phyloP scores from a whole-genome alignment of 2,113 vertebrate genomes.

The Talpa occidentalis region DNA sequence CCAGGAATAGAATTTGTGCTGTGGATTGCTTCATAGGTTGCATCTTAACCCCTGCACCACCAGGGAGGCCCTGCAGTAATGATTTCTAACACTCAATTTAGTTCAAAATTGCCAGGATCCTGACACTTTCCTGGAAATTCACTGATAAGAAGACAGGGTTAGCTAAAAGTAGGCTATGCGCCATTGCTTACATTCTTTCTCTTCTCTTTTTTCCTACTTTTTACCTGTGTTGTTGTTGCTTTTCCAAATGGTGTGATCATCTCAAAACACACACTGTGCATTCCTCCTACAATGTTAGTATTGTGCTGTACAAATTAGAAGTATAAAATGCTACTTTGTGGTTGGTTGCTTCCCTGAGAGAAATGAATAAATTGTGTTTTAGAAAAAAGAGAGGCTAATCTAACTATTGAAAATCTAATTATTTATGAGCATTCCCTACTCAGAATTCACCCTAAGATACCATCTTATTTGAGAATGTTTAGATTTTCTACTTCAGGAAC shows the following conservation, averaged over 20 bases:
- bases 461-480: slow-evolving; percentile 11
- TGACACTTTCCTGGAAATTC: background rate
- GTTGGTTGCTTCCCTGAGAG: background rate
- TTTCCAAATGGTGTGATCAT: background rate
- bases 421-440: background rate
- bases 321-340: background rate
- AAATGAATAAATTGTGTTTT: background rate
- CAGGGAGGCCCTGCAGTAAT: no score
- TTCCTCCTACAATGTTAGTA: accelerated
- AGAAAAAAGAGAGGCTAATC: background rate
- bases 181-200: background rate
- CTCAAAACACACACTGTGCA: background rate
- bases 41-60: no score
- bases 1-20: no score
- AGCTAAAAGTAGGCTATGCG: background rate
- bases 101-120: background rate
- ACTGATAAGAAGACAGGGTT: background rate
- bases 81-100: background rate
- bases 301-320: background rate
- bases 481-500: background rate
- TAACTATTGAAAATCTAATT: background rate
- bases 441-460: background rate
- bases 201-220: background rate
- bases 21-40: no score
- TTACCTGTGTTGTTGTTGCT: background rate